A percentile compares a stretch with the other conserved stretches of the same genome.
phyloP scores from a whole-genome alignment of 2,888 invertebrate species.

The Hyposoter didymator region DNA sequence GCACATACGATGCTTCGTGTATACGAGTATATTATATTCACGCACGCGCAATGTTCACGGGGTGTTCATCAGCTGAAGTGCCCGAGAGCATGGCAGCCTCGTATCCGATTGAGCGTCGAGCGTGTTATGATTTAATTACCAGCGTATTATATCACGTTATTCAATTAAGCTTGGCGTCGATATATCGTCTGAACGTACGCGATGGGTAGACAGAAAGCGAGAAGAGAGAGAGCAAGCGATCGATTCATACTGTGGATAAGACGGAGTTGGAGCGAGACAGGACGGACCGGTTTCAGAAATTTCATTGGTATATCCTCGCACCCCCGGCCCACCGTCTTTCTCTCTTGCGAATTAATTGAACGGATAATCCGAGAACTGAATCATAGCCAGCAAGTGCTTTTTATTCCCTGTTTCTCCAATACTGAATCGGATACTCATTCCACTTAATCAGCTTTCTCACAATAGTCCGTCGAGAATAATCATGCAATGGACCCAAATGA shows the following conservation, averaged over 20 bases:
- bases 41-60: slow-evolving; percentile 52
- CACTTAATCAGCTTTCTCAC: not conserved
- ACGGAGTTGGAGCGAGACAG: slow-evolving; percentile 28
- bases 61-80: slow-evolving; percentile 58
- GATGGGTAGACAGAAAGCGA: slow-evolving; percentile 28
- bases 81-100: slow-evolving; percentile 49
- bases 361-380: slow-evolving; percentile 53
- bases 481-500: not conserved
- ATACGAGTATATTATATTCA: slow-evolving; percentile 22
- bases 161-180: slow-evolving; percentile 65
- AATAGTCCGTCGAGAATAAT: not conserved
- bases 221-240: not conserved
- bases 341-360: slow-evolving; percentile 55
- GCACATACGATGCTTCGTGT: slow-evolving; percentile 24
- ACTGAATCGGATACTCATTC: not conserved
- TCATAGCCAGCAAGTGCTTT: slow-evolving; percentile 28
- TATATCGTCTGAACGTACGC: slow-evolving; percentile 37
- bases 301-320: slow-evolving; percentile 40
- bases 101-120: slow-evolving; percentile 60
- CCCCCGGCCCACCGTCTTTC: slow-evolving; percentile 24
- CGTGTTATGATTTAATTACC: slow-evolving; percentile 72
- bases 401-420: not conserved
- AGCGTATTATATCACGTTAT: slow-evolving; percentile 70
- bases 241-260: not conserved
- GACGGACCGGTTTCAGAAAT: slow-evolving; percentile 55